Conservation (phyloP, 2,113 vertebrate species). For the Raja brachyura region DNA sequence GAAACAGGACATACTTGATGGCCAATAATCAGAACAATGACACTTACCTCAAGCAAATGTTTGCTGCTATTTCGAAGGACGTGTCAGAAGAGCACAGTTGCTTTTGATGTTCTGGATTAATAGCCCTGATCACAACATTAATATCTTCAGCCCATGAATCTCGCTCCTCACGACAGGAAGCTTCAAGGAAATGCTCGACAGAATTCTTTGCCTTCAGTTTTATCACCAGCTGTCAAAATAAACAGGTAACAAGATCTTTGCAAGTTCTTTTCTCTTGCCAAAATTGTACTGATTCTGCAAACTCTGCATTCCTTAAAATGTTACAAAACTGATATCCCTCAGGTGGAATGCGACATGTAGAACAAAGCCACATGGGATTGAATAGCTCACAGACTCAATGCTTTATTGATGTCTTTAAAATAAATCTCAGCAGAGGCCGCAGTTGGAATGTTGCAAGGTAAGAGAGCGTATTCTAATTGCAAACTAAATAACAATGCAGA, state of each 20-base stretch:
- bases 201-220: slow-evolving; percentile 72
- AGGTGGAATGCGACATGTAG: not conserved
- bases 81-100: slow-evolving; percentile 51
- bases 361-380: not conserved
- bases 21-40: not conserved
- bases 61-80: slow-evolving; percentile 62
- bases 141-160: slow-evolving; percentile 85
- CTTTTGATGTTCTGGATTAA: slow-evolving; percentile 53
- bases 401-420: not conserved
- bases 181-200: slow-evolving; percentile 79
- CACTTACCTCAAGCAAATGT: slow-evolving; percentile 75
- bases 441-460: too few species aligned
- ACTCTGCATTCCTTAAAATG: not conserved
- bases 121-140: slow-evolving; percentile 62
- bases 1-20: not conserved
- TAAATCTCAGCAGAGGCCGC: not conserved
- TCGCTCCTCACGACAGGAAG: slow-evolving; percentile 79
- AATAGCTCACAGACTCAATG: not conserved
- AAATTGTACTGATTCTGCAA: not conserved
- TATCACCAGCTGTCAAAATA: slow-evolving; percentile 66
- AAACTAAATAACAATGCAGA: not conserved
- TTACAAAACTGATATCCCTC: not conserved
- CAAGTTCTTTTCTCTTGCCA: not conserved
- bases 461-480: not conserved
- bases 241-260: not conserved